phyloP scores from a whole-genome alignment of 30 jellyfish, hydroid and myxozoan species.

The Hydra vulgaris region DNA sequence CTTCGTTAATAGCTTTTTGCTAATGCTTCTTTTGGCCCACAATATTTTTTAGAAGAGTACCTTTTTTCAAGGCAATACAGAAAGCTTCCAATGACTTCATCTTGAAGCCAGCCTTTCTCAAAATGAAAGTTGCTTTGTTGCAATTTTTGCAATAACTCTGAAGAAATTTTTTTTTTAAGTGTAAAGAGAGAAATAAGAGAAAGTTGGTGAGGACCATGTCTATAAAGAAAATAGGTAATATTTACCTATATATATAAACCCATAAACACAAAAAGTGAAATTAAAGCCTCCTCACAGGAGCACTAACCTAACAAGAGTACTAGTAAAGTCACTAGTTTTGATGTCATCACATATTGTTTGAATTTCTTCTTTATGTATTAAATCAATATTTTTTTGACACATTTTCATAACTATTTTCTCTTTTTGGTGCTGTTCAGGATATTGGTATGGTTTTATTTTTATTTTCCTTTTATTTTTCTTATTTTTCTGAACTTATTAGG shows the following conservation, averaged over 20 bases:
- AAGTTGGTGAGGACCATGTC: background rate
- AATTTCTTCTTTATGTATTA: background rate
- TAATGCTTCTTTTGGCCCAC: conserved; percentile 16
- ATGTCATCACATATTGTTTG: background rate
- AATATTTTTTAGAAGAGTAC: background rate
- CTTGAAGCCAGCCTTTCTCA: conserved; percentile 12
- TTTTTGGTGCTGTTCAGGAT: background rate
- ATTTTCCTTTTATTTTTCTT: background rate
- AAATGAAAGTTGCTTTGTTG: background rate
- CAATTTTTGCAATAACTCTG: no score
- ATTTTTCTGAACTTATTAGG: background rate
- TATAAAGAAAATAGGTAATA: no score
- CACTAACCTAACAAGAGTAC: background rate
- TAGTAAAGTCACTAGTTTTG: background rate
- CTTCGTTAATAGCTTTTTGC: background rate
- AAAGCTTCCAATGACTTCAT: background rate
- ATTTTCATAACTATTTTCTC: no score
- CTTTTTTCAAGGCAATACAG: background rate
- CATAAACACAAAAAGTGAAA: no score
- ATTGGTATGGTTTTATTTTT: background rate
- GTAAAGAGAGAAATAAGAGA: background rate
- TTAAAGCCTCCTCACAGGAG: no score
- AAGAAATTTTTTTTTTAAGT: no score
- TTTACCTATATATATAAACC: no score
- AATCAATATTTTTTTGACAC: background rate